Conservation (phyloP, 2,797 vertebrate genomes). For the Spheniscus humboldti region DNA sequence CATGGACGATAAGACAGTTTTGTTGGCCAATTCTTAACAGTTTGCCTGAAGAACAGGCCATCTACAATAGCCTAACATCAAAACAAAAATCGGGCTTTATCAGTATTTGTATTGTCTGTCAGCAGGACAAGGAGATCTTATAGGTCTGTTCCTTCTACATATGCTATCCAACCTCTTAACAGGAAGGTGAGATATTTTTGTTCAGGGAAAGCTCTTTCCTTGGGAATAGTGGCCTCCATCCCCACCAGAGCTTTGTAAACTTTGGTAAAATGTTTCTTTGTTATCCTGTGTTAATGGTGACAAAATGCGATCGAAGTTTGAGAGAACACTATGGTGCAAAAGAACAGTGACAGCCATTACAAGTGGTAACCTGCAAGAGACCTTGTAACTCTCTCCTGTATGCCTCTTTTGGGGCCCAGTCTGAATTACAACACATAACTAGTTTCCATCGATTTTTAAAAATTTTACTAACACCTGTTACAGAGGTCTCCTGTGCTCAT, state of each 20-base stretch:
- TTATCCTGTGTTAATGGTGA: neutral
- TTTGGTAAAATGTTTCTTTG: neutral
- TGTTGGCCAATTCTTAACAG: neutral
- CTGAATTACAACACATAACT: neutral
- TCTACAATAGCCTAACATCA: neutral
- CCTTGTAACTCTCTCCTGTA: neutral
- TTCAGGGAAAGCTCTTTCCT: neutral
- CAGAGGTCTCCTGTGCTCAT: neutral
- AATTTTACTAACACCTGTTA: neutral
- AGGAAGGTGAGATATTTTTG: accelerated
- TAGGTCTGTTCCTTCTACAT: neutral
- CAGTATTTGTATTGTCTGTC: neutral
- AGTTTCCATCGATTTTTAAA: neutral
- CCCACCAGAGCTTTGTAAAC: neutral
- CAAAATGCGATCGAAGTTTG: neutral
- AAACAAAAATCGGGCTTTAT: neutral
- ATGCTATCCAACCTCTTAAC: neutral
- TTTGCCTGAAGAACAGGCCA: neutral
- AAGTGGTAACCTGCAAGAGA: neutral
- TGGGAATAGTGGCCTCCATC: neutral
- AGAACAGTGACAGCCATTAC: neutral
- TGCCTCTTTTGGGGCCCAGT: neutral
- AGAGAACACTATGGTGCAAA: neutral
- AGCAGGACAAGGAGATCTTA: neutral
- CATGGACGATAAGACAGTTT: neutral